Conservation (phyloP, 2,113 vertebrate species). For the Carassius carassius region DNA sequence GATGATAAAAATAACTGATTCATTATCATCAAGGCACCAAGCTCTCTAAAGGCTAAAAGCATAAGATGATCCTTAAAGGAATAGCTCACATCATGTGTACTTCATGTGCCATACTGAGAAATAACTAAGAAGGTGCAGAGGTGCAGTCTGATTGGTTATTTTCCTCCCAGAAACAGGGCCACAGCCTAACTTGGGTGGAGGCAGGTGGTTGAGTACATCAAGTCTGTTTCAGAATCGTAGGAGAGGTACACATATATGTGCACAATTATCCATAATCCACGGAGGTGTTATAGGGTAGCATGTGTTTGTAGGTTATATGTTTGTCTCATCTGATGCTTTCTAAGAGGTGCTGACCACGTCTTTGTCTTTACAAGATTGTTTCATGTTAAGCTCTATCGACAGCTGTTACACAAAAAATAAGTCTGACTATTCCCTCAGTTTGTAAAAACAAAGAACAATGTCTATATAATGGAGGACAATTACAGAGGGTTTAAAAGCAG, state of each 20-base stretch:
- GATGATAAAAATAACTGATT: background rate
- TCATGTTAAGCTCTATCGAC: slow-evolving; percentile 10
- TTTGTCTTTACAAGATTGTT: background rate
- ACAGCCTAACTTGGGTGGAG: slow-evolving; percentile 71
- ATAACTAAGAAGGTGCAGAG: background rate
- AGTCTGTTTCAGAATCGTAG: slow-evolving; percentile 76
- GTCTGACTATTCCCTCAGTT: background rate
- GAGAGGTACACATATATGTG: slow-evolving; percentile 69
- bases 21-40: background rate
- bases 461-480: background rate
- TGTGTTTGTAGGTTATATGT: slow-evolving; percentile 51
- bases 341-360: background rate
- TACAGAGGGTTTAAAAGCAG: background rate
- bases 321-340: slow-evolving; percentile 34
- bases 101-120: background rate
- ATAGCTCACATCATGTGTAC: background rate
- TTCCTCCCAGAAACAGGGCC: slow-evolving; percentile 76
- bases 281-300: slow-evolving; percentile 20
- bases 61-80: background rate
- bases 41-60: background rate
- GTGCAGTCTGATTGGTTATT: slow-evolving; percentile 52
- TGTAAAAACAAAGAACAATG: background rate
- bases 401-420: background rate
- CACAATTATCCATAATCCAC: slow-evolving; percentile 18
- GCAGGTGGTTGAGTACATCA: slow-evolving; percentile 79